Evolutionary conservation across 2,888 invertebrate genomes (phyloP).

Genomic region (Helicoverpa assulta): DNA sequence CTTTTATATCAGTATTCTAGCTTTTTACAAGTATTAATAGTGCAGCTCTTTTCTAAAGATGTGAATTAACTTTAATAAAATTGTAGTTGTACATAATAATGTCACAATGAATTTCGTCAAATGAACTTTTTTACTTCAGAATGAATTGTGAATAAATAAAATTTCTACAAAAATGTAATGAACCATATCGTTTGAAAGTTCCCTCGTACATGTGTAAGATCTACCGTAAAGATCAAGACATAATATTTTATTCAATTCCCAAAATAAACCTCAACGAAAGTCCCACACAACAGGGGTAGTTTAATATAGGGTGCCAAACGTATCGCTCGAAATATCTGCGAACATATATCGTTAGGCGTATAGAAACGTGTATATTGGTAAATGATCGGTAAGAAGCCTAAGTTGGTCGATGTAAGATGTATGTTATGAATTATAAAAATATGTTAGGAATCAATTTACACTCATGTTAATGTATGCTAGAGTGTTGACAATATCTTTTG

Average conservation of each 20-base stretch:
- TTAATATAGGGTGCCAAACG: constrained; percentile 75
- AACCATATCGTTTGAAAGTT: too few species aligned
- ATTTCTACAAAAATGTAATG: too few species aligned
- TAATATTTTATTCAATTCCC: too few species aligned
- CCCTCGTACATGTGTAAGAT: too few species aligned
- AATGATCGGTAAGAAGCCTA: constrained; percentile 32
- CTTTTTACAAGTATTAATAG: not conserved
- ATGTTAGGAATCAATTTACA: constrained; percentile 81
- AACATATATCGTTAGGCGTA: constrained; percentile 66
- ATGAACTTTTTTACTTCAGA: too few species aligned
- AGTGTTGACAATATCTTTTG: constrained; percentile 90
- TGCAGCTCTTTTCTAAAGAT: not conserved
- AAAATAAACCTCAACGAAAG: constrained; percentile 50
- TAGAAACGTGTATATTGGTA: constrained; percentile 58
- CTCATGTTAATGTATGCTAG: constrained; percentile 82
- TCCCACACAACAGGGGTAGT: constrained; percentile 62
- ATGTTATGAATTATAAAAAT: constrained; percentile 79
- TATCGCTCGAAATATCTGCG: constrained; percentile 67
- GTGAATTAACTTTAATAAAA: too few species aligned
- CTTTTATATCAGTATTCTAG: not conserved
- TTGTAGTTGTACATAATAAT: too few species aligned
- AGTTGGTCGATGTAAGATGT: constrained; percentile 65
- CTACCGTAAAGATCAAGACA: too few species aligned
- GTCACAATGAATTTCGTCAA: too few species aligned
- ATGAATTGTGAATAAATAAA: too few species aligned